A percentile compares a stretch with the other conserved stretches of the same genome.
These are phyloP conservation scores for Craseonycteris thonglongyai DNA, from an alignment of 2,113 vertebrate species.

Conservation along the genomic window DNA sequence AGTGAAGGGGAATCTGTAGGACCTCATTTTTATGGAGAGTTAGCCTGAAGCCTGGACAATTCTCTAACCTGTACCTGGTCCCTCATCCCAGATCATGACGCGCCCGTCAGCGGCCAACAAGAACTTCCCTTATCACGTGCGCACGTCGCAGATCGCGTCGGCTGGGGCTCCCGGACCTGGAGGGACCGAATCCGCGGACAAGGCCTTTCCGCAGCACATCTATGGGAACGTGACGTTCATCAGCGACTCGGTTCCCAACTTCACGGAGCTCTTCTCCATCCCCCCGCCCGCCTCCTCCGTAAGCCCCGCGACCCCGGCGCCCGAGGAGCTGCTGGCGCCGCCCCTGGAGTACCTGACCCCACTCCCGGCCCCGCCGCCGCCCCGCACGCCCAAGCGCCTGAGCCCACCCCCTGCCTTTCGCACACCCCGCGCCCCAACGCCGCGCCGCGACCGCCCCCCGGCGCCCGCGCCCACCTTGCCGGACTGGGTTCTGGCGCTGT, in stretches of 20 bases:
- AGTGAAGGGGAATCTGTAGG: neutral
- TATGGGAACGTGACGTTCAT: constrained; percentile 92
- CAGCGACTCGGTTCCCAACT: constrained; percentile 92
- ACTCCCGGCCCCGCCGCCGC: constrained; percentile 72
- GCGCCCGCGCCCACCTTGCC: constrained; percentile 64
- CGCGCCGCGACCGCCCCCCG: constrained; percentile 13
- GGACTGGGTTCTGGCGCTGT: constrained; percentile 49
- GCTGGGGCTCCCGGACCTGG: constrained; percentile 30
- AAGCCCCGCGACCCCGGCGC: constrained; percentile 71
- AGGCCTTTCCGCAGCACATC: constrained; percentile 89
- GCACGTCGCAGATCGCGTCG: constrained; percentile 90
- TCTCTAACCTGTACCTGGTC: neutral
- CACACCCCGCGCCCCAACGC: neutral
- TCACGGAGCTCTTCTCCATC: constrained; percentile 95
- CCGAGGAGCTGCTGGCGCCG: constrained; percentile 78
- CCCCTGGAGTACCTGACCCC: constrained; percentile 73
- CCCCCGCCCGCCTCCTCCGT: constrained; percentile 80
- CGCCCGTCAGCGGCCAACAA: constrained; percentile 93
- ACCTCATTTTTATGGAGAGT: neutral
- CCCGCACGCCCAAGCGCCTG: constrained; percentile 37
- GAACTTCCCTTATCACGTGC: constrained; percentile 94
- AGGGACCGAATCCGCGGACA: constrained; percentile 69
- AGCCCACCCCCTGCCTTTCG: constrained; percentile 47
- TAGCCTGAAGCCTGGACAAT: neutral
- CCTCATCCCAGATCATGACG: constrained; percentile 84